Evolutionary conservation across 2,113 vertebrate genomes (phyloP), one percentile per base, ranked within the genome.

Genomic region (Nerophis lumbriciformis): DNA sequence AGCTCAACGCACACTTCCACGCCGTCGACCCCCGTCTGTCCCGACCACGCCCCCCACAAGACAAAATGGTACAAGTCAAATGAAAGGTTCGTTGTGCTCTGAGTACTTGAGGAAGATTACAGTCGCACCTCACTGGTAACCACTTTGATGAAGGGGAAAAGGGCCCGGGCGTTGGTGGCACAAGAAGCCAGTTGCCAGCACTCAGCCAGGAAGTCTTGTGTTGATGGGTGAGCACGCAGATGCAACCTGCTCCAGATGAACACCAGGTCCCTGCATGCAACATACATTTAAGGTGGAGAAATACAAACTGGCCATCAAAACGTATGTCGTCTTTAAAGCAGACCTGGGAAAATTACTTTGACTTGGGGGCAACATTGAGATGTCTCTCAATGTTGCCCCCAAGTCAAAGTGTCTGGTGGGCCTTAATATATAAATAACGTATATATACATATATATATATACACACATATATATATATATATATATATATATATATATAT

Each of bases 121-220:
- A 14, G 5, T 53, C 88, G 81, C 85, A 99, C 97, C 92, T 98
- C 97, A 86, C 92, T 85, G 69, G 89, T 91, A 86, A 98, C 93
- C 71, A 95, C 90, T 87, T 98, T 99, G 90, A 99, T 96, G 88
- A 99, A 98, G 80, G 95, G 95, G 79, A 99, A 98, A 83, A 99
- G 94, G 57, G 94, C 93, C 90, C 93, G 93, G 76, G 95, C 80
- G 76, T 98, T 98, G 65, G 91, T 93, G 67, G 93, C 93, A 80
- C 92, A 93, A 75, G 91, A 90, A 66, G 96, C 89, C 72, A 98
- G 88, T 64, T 92, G 89, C 77, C 93, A 93, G 82, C 97, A 98
- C 61, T 97, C 94, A 71, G 92, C 89, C 35, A 98, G 87, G 89
- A 98, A 97, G 72, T 91, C 90, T 85, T 94, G 88, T 71, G 90